A percentile compares a stretch with the other conserved stretches of the same genome.
phyloP scores from a whole-genome alignment of 2,888 invertebrate species.

The Phorcus lineatus region DNA sequence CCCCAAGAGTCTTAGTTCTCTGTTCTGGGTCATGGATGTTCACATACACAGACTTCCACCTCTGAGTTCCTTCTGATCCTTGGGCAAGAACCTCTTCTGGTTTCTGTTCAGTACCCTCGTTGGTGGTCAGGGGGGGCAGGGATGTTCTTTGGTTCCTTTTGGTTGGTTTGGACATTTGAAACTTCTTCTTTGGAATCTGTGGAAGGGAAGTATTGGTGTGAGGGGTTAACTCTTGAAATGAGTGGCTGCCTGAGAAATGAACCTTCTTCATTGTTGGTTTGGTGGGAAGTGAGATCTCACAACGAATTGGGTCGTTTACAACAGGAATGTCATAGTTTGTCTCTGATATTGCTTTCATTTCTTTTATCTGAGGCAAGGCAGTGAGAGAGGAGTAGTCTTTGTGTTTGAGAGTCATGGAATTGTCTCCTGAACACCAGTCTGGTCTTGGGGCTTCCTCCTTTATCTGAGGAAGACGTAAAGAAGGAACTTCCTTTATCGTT shows the following conservation, averaged over 20 bases:
- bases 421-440: background rate
- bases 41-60: constrained; percentile 55
- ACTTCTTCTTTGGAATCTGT: background rate
- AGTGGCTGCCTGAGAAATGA: background rate
- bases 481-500: background rate
- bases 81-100: background rate
- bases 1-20: constrained; percentile 54
- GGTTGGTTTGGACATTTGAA: background rate
- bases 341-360: background rate
- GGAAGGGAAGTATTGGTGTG: background rate
- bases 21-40: constrained; percentile 51
- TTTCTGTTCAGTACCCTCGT: background rate
- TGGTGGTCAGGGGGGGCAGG: background rate
- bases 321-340: background rate
- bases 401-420: background rate
- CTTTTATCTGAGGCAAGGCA: background rate
- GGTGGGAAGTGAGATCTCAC: background rate
- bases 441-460: background rate
- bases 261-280: background rate
- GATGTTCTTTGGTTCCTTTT: background rate
- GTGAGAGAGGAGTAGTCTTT: background rate
- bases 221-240: background rate
- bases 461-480: background rate
- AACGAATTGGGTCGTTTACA: background rate
- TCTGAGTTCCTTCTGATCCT: constrained; percentile 43